Percentiles rank a stretch among this genome's conserved stretches.
Conservation (phyloP, 2,113 vertebrate genomes). For the Vireo altiloquus region DNA sequence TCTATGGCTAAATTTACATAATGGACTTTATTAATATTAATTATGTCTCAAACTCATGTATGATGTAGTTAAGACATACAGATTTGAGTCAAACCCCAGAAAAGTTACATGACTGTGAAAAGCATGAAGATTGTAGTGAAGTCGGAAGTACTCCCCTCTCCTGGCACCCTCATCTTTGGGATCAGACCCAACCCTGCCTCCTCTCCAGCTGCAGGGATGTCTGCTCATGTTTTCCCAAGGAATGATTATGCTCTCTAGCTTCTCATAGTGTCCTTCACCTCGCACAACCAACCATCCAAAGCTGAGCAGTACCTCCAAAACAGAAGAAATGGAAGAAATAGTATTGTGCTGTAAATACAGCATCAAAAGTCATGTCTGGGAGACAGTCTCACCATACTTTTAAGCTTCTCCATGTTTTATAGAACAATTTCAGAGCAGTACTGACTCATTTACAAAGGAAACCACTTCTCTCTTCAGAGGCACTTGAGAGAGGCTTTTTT, state of each 20-base stretch:
- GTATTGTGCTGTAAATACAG: accelerated
- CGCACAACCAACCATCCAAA: not conserved
- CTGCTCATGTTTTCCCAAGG: not conserved
- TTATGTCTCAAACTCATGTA: not conserved
- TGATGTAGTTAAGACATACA: not conserved
- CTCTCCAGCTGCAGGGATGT: not conserved
- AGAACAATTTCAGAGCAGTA: not conserved
- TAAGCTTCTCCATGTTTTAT: not conserved
- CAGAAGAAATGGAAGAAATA: not conserved
- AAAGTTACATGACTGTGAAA: not conserved
- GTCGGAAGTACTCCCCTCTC: not conserved
- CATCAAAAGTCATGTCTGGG: not conserved
- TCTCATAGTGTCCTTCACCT: not conserved
- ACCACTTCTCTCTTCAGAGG: not conserved
- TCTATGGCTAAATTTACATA: conserved; percentile 10
- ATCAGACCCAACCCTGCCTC: not conserved
- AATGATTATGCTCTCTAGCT: not conserved
- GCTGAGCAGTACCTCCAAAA: not conserved
- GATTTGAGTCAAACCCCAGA: not conserved
- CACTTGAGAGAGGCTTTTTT: not conserved
- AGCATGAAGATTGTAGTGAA: not conserved
- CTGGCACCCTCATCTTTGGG: not conserved
- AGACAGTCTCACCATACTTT: not conserved
- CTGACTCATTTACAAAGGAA: not conserved
- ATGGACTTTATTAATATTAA: not conserved